Percentiles rank a stretch among this genome's conserved stretches.
These are phyloP conservation scores for Ischnus inquisitorius DNA, from an alignment of 2,888 invertebrate species.

Conservation along the genomic window DNA sequence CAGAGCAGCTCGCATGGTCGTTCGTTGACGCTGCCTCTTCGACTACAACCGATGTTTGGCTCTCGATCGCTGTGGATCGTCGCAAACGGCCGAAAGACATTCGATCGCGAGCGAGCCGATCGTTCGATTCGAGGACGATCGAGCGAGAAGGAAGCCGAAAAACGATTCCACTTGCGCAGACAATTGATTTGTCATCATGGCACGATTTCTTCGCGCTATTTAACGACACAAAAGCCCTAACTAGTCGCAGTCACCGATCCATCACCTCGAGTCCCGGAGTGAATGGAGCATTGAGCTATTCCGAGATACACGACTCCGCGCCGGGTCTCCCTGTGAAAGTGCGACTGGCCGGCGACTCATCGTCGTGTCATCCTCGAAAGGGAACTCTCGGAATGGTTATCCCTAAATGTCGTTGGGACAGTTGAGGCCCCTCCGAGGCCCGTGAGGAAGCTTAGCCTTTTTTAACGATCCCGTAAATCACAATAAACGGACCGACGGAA, in stretches of 20 bases:
- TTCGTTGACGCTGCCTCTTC: too few relatives aligned
- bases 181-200: background rate
- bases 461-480: slow-evolving; percentile 81
- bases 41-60: too few relatives aligned
- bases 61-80: too few relatives aligned
- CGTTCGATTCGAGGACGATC: background rate
- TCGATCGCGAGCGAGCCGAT: background rate
- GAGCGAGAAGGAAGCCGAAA: background rate
- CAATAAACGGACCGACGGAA: slow-evolving; percentile 68
- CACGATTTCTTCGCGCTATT: background rate
- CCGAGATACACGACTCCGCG: slow-evolving; percentile 32
- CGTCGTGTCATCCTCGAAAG: slow-evolving; percentile 46
- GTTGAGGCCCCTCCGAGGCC: slow-evolving; percentile 45
- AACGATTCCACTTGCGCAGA: background rate
- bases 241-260: background rate
- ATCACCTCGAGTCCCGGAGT: slow-evolving; percentile 4
- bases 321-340: slow-evolving; percentile 20
- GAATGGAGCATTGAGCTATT: slow-evolving; percentile 19
- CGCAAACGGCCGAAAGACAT: background rate
- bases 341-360: slow-evolving; percentile 28
- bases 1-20: too few relatives aligned
- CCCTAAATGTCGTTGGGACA: slow-evolving; percentile 67
- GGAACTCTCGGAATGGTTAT: slow-evolving; percentile 25
- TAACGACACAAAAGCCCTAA: background rate
- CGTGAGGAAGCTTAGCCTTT: slow-evolving; percentile 70